Base-by-base conservation (phyloP, 2,888 invertebrate genomes). In the Ennomos erosarius region DNA sequence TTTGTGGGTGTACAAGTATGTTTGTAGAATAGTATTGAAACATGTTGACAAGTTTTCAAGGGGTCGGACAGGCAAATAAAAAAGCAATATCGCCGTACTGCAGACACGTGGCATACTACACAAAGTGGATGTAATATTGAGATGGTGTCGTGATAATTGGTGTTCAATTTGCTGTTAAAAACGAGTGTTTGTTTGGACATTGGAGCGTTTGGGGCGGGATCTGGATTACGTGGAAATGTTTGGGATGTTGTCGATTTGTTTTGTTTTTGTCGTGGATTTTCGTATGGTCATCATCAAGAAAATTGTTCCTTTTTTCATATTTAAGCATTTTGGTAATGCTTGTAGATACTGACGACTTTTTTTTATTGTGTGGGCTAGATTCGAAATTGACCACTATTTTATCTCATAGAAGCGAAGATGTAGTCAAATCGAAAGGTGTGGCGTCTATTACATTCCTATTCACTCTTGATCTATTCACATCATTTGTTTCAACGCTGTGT, bases 11-110 rank as follows among this genome's bases (percentile, higher is more conserved):
- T 12, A 40, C 37, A 5, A 26, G 39, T 64, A 60, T 40, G 26
- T 43, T 59, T 55, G 65, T 55, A 43, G 46, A 53, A 12, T 44
- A 56, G 60, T 69, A 79, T 79, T 71, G 81, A 83, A 85, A 87
- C 84, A 88, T 85, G 90, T 88, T 90, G 90, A 87, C 91, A 90
- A 89, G 78, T 86, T 85, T 85, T 82, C 76, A 79, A 87, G 85
- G 87, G 68, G 86, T 81, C 73, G 78, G 76, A 78, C 75, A 74
- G 81, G 76, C 88, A 90, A 91, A 91, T 91, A 91, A 91, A 91
- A 90, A 90, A 87, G 87, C 82, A 90, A 90, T 90, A 90, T 87
- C 71, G 75, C 34, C 39, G 47, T 53, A 54, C 74, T 72, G 73
- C 62, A 73, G 88, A 69, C 91, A 89, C 91, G 91, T 87, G 90